These are phyloP conservation scores for Burhinus bistriatus DNA, from an alignment of 2,113 vertebrate genomes.

Conservation along the genomic window DNA sequence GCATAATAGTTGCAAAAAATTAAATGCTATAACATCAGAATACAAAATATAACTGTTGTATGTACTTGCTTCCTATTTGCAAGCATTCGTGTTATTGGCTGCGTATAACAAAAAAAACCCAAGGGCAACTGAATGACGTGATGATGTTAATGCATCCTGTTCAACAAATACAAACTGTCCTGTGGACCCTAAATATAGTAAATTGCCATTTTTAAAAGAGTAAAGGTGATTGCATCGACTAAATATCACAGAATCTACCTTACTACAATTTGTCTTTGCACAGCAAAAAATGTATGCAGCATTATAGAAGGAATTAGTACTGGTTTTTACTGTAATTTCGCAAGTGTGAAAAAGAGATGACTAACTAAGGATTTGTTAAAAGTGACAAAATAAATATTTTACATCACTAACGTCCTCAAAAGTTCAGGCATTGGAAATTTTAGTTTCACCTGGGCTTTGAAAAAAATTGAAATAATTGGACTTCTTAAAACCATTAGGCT, in stretches of 20 bases:
- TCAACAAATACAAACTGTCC: neutral
- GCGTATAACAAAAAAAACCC: neutral
- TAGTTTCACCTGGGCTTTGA: neutral
- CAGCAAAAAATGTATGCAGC: neutral
- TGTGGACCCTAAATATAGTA: neutral
- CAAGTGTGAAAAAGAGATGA: neutral
- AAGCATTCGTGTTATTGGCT: neutral
- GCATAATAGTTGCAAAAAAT: neutral
- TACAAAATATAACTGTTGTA: neutral
- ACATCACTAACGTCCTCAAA: neutral
- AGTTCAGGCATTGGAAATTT: neutral
- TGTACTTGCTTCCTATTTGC: neutral
- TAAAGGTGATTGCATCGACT: neutral
- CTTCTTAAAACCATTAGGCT: neutral
- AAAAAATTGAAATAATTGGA: constrained; percentile 9
- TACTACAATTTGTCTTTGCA: neutral
- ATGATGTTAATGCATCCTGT: neutral
- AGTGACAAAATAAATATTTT: neutral
- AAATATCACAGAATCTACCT: neutral
- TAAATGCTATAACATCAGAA: neutral
- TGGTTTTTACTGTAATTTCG: neutral
- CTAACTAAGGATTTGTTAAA: neutral
- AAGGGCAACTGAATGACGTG: no score
- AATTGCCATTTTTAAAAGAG: neutral
- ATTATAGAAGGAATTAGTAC: neutral